phyloP scores from a whole-genome alignment of 2,888 invertebrate genomes.

The Keiferia lycopersicella region DNA sequence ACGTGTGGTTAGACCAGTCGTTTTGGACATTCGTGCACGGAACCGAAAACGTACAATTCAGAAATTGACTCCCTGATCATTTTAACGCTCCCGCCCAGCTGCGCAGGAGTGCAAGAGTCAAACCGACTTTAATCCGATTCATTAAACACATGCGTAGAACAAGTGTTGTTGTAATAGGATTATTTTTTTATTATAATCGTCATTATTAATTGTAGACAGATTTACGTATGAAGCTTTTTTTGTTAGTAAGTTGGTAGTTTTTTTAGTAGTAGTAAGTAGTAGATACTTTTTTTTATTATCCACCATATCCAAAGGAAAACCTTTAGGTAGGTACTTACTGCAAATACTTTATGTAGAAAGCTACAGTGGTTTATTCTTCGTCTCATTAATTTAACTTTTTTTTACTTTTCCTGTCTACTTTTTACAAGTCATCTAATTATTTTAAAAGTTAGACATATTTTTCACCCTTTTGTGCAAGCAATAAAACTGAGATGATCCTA shows the following conservation, averaged over 20 bases:
- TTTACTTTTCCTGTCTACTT: too few species aligned
- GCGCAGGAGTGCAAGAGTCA: slow-evolving; percentile 54
- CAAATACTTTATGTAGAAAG: too few species aligned
- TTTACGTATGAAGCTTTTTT: too few species aligned
- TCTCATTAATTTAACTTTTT: background rate
- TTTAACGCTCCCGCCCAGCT: slow-evolving; percentile 47
- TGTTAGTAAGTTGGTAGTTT: too few species aligned
- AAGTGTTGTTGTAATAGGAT: slow-evolving; percentile 68
- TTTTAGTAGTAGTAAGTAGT: too few species aligned
- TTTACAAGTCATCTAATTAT: too few species aligned
- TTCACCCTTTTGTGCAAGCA: slow-evolving; percentile 44
- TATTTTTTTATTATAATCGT: slow-evolving; percentile 43
- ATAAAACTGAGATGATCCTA: slow-evolving; percentile 62
- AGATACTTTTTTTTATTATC: too few species aligned
- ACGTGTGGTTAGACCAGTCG: too few species aligned
- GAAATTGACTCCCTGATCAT: slow-evolving; percentile 45
- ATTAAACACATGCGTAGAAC: slow-evolving; percentile 73
- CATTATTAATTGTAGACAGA: slow-evolving; percentile 4
- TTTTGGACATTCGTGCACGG: too few species aligned
- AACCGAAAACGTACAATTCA: too few species aligned
- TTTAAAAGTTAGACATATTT: slow-evolving; percentile 17
- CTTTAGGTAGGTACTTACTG: too few species aligned
- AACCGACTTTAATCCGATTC: slow-evolving; percentile 66
- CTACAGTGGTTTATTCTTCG: background rate
- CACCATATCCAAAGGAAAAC: too few species aligned